Evolutionary conservation across 2,113 vertebrate species (phyloP), one percentile per base, ranked within the genome.

Genomic region (Syngnathus scovelli): DNA sequence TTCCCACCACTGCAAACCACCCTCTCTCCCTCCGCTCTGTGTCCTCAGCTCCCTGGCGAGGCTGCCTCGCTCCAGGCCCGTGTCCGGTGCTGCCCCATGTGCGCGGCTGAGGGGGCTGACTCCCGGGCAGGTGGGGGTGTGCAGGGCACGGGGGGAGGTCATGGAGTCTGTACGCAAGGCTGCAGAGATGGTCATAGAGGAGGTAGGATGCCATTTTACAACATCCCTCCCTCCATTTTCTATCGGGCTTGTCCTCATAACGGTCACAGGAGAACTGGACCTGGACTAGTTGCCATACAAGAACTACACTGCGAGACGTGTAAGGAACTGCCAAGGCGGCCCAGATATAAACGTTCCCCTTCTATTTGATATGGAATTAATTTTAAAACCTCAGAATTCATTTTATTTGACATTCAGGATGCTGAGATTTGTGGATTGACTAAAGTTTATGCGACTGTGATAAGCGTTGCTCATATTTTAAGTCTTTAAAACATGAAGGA

Each of bases 111-210:
- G 27, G 9, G 91, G 91, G 10, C 87, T 93, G 84, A 86, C 87
- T 3, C 87, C 87, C 7, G 90, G 90, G 74, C 92, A 94, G 86
- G 85, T 91, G 68, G 64, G 4, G 0, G n/a, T 93, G 64, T 94
- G 93, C 82, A 65, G 46, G 74, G 10, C 65, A 36, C 87, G 91
- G 78, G 82, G 80, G 74, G 92, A 91, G 87, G 89, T 93, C 76
- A 90, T 93, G 93, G 92, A 91, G 72, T 90, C 65, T 0, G 85
- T 91, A 70, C 90, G 85, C 77, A 71, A 64, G 23, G 92, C 89
- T 0, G 69, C 70, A 0, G 91, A 93, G 78, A 89, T 93, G 90
- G 91, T 92, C 49, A 87, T 91, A 7, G 85, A 92, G 44, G 87
- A 94, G 90, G 92, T 92, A 82, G 10, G 67, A 21, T n/a, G 36